Base-by-base conservation (phyloP, 2,113 vertebrate species). In the Cairina moschata region DNA sequence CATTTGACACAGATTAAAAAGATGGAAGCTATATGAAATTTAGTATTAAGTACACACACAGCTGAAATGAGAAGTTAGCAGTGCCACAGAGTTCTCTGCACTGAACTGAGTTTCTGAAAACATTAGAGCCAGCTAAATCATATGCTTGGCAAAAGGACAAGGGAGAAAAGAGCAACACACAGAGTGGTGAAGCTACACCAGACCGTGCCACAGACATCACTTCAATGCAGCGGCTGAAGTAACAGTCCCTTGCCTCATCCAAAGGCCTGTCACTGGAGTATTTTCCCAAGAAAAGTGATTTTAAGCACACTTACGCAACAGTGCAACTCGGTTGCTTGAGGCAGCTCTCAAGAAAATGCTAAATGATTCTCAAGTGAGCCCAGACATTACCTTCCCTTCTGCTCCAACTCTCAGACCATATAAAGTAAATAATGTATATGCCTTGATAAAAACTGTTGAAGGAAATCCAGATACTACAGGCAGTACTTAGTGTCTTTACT, bases 41-140 rank as follows among this genome's bases (percentile, higher is more conserved):
- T 52, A 55, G 31, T 59, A 84, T 68, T 78, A 87, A 91, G 67
- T 26, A 46, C 22, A 67, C 5, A 63, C 8, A 17, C 62, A 72
- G 26, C 17, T 20, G 16, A 92, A 95, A 55, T n/a, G 60, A 48
- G 46, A 69, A 79, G 78, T 22, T 6, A 82, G 40, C 62, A 81
- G 71, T 22, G 3, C 22, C 50, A 17, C 42, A 58, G 73, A 78
- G 50, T 48, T 74, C 54, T 86, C 40, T 36, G n/a, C 31, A 50
- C 42, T 54, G 62, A 95, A 88, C 28, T 26, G 40, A 23, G 13
- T 21, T 67, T 86, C 90, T 92, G 84, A 83, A 95, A 95, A 93
- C 18, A 76, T 72, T 29, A 91, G 36, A 90, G 36, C 16, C 54
- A 44, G 36, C 31, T 63, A 40, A 90, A 74, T 13, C 62, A 56